Base-by-base conservation (phyloP, 2,113 vertebrate species). In the Dicaeum eximium region DNA sequence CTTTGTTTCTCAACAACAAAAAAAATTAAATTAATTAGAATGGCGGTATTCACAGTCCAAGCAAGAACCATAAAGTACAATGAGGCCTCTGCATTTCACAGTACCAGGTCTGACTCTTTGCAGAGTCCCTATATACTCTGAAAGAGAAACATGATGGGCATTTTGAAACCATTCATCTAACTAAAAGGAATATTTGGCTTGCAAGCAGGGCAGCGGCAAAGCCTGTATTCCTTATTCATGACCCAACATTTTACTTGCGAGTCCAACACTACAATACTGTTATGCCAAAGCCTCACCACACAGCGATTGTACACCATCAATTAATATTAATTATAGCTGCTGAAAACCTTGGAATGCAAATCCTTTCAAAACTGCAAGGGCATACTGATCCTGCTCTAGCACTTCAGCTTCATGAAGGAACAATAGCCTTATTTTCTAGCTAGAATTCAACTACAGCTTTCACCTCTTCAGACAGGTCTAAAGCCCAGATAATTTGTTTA, bases 281-380 rank as follows among this genome's bases (percentile, higher is more conserved):
- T 81, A 37, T 6, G 37, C 53, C 57, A 72, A 86, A 92, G 38
- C 61, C 86, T 88, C 35, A 66, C 56, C 71, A 73, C 84, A 87
- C 35, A 94, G 71, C 71, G 9, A 82, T 15, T 45, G n/a, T 13
- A 37, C 2, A 0, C 37, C 75, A 44, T 67, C 72, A 92, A 93
- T 92, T 92, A 96, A 71, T 80, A 73, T 93, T 91, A 90, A 94
- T 88, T 92, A 88, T 7, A 93, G 75, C 56, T 73, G 67, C 18
- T 92, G 79, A 93, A 96, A 95, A 81, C 71, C 85, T 73, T 56
- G 67, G 72, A 54, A 88, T 11, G 28, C 45, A 70, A 95, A 35
- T 64, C 56, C 40, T 90, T 83, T 86, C 64, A 75, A 90, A 92
- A 88, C 45, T 67, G 60, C 47, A 38, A 88, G 51, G 72, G 56